A percentile compares a stretch with the other conserved stretches of the same genome.
These are phyloP conservation scores for Melieria crassipennis DNA, from an alignment of 2,888 invertebrate genomes.

Conservation along the genomic window DNA sequence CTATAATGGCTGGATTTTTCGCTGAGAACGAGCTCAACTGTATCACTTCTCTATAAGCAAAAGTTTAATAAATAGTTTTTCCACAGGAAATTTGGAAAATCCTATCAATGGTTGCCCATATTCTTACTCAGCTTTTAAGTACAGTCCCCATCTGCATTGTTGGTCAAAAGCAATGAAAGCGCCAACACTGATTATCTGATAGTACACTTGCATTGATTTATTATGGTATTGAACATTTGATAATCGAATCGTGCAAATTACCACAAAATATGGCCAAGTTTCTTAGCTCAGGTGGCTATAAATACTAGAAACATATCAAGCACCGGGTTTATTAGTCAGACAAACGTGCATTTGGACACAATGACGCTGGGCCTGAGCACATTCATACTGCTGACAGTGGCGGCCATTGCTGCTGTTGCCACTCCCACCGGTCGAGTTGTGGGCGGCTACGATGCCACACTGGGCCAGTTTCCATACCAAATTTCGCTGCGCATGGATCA, in stretches of 20 bases:
- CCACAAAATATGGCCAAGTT: not conserved
- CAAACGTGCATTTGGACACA: not conserved
- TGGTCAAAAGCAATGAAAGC: too few species aligned
- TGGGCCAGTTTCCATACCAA: conserved; percentile 58
- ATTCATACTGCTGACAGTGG: not conserved
- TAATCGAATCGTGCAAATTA: not conserved
- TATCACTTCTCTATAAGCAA: too few species aligned
- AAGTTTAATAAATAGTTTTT: too few species aligned
- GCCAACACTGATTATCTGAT: too few species aligned
- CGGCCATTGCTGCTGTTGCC: conserved; percentile 13
- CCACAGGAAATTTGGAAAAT: too few species aligned
- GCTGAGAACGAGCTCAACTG: too few species aligned
- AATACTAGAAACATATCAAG: not conserved
- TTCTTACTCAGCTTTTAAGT: too few species aligned
- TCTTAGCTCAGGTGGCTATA: not conserved
- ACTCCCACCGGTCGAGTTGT: conserved; percentile 39
- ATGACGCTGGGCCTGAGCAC: not conserved
- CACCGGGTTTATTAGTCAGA: not conserved
- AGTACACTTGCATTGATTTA: too few species aligned
- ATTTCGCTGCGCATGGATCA: conserved; percentile 49
- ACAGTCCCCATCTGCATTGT: too few species aligned
- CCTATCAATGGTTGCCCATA: too few species aligned
- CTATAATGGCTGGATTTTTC: too few species aligned
- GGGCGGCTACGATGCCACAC: conserved; percentile 52
- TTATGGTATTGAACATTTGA: too few species aligned